Evolutionary conservation across 2,888 invertebrate species (phyloP).

Genomic region (Sarcophaga carnaria): DNA sequence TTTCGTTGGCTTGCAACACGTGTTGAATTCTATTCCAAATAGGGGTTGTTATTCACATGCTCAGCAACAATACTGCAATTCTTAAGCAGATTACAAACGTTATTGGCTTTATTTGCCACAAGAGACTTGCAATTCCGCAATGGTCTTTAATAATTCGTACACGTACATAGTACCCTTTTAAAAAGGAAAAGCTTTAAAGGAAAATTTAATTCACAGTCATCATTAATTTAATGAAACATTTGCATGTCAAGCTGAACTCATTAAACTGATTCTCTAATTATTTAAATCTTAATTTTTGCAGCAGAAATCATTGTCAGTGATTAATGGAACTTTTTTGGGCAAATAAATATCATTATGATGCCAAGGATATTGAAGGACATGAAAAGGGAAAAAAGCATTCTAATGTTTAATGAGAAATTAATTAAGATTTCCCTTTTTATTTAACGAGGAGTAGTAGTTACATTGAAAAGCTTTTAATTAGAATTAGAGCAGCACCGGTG

Average conservation of each 20-base stretch:
- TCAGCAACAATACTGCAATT: too few relatives aligned
- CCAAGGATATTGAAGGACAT: not conserved
- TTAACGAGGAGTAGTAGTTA: not conserved
- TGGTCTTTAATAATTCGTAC: too few relatives aligned
- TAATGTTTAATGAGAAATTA: not conserved
- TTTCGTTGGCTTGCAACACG: too few relatives aligned
- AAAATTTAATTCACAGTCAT: too few relatives aligned
- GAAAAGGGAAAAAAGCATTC: not conserved
- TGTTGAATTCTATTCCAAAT: too few relatives aligned
- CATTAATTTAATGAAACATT: too few relatives aligned
- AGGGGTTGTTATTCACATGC: too few relatives aligned
- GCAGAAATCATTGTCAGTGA: not conserved
- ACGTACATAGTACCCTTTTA: too few relatives aligned
- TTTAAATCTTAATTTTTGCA: slow-evolving; percentile 1
- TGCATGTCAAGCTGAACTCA: not conserved
- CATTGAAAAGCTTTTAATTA: slow-evolving; percentile 40
- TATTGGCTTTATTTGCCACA: too few relatives aligned
- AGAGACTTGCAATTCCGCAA: too few relatives aligned
- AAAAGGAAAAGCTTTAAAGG: too few relatives aligned
- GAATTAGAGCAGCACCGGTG: not conserved
- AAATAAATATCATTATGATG: not conserved
- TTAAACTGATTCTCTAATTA: not conserved
- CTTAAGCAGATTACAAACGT: too few relatives aligned
- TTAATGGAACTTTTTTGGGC: not conserved
- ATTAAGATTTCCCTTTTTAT: not conserved